These are phyloP conservation scores for Oxygymnocypris stewartii DNA, from an alignment of 2,113 vertebrate genomes.

Conservation along the genomic window DNA sequence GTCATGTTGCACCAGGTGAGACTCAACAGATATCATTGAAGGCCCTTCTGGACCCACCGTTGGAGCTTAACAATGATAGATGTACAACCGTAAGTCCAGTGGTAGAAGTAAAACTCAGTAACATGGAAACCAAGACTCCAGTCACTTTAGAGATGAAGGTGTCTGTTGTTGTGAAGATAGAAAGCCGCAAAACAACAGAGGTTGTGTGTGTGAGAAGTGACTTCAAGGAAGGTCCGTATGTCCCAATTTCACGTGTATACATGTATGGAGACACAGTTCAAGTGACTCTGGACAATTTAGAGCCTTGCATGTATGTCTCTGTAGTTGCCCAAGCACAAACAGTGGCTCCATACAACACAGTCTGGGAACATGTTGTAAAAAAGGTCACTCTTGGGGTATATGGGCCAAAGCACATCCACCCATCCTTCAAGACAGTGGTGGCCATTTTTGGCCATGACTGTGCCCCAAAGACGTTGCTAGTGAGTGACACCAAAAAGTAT, in stretches of 20 bases:
- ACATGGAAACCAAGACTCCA: slow-evolving; percentile 86
- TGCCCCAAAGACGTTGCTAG: slow-evolving; percentile 89
- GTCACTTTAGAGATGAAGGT: slow-evolving; percentile 90
- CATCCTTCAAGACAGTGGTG: slow-evolving; percentile 93
- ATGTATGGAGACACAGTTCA: slow-evolving; percentile 86
- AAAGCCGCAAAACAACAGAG: slow-evolving; percentile 79
- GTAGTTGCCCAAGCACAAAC: slow-evolving; percentile 81
- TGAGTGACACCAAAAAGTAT: slow-evolving; percentile 85
- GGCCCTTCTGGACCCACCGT: slow-evolving; percentile 87
- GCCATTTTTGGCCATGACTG: slow-evolving; percentile 93
- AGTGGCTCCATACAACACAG: slow-evolving; percentile 80
- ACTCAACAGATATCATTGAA: slow-evolving; percentile 92
- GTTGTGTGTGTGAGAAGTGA: slow-evolving; percentile 88
- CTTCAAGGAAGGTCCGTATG: slow-evolving; percentile 88
- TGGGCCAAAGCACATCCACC: slow-evolving; percentile 94
- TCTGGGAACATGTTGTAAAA: slow-evolving; percentile 94
- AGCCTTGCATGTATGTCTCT: slow-evolving; percentile 93
- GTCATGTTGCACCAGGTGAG: slow-evolving; percentile 84
- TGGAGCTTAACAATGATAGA: slow-evolving; percentile 91
- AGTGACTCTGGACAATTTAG: slow-evolving; percentile 87
- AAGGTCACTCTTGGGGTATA: slow-evolving; percentile 91
- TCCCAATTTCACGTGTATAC: slow-evolving; percentile 74
- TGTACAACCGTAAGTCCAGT: slow-evolving; percentile 90
- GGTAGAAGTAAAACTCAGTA: slow-evolving; percentile 93
- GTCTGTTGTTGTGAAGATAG: slow-evolving; percentile 84